Percentiles rank a stretch among this genome's conserved stretches.
Conservation (phyloP, 2,797 vertebrate species). For the Rhinella marina region DNA sequence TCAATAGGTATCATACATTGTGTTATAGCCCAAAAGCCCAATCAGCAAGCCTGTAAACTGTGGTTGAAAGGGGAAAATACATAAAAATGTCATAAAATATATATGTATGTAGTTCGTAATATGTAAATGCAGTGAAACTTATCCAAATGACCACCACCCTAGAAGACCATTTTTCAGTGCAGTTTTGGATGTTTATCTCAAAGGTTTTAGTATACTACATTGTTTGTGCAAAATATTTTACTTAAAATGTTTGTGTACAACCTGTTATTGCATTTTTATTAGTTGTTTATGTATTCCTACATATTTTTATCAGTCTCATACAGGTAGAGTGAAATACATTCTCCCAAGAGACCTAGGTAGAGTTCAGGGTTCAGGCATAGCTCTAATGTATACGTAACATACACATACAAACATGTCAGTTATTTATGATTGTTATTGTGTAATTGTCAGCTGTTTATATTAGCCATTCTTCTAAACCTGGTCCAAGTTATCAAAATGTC, state of each 20-base stretch:
- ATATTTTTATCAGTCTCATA: not conserved
- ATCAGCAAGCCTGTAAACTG: no score
- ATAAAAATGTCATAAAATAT: no score
- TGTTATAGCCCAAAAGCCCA: no score
- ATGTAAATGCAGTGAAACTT: no score
- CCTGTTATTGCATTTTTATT: not conserved
- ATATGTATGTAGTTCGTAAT: no score
- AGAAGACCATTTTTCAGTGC: no score
- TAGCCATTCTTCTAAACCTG: slow-evolving; percentile 26
- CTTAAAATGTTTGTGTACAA: no score
- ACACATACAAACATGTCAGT: not conserved
- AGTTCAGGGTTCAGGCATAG: not conserved
- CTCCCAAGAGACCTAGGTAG: not conserved
- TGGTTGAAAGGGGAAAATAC: no score
- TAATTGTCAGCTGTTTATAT: slow-evolving; percentile 29
- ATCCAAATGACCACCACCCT: no score
- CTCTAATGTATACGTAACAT: not conserved
- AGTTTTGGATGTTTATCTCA: no score
- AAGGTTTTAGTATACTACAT: no score
- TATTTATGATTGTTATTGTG: slow-evolving; percentile 10
- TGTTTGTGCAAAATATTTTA: not conserved
- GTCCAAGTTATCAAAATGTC: slow-evolving; percentile 14
- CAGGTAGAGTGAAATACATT: not conserved
- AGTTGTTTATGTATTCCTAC: not conserved
- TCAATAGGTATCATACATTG: no score